Evolutionary conservation across 1,140 invertebrate species (phyloP), one percentile per base, ranked within the genome.

Genomic region (Trachelipus rathkii): DNA sequence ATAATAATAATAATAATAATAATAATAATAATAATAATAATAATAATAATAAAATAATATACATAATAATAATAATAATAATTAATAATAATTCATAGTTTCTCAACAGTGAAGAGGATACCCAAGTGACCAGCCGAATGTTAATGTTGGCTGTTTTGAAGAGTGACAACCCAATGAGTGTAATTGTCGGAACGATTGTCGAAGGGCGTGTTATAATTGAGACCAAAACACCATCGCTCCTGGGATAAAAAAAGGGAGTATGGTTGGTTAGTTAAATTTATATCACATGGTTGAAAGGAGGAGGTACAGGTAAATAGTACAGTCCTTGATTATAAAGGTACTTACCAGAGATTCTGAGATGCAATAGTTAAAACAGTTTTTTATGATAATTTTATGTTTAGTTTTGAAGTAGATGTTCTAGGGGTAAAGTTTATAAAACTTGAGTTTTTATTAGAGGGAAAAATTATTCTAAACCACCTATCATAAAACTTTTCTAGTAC

Each of bases 101-200:
- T 82, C 78, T 79, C 21, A 82, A n/a, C 79, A 75, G 50, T 50
- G 23, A 50, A 23, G 50, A 72, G 74, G n/a, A 79, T 78, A 5
- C 71, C 74, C 82, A 71, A 81, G 66, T 80, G 73, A 10, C 75
- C 85, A 82, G 81, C 72, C 15, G 73, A 76, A 71, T 78, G 79
- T 33, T 33, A n/a, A 11, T 0, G 74, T 77, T 15, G n/a, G 79
- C 75, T 5, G 78, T 66, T 11, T 46, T 46, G 75, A 77, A 82
- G 69, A 82, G 76, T 10, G 75, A 75, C 73, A 81, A 79, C 78
- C 75, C 78, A n/a, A 82, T 79, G 46, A 81, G 74, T 0, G 80
- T 78, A 76, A 81, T 75, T 13, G 77, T 79, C 7, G 79, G 77
- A 9, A 77, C 78, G 9, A 80, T 78, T n/a, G 77, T 75, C 74